Base-by-base conservation (phyloP, 2,113 vertebrate genomes). In the Amphiprion ocellaris region DNA sequence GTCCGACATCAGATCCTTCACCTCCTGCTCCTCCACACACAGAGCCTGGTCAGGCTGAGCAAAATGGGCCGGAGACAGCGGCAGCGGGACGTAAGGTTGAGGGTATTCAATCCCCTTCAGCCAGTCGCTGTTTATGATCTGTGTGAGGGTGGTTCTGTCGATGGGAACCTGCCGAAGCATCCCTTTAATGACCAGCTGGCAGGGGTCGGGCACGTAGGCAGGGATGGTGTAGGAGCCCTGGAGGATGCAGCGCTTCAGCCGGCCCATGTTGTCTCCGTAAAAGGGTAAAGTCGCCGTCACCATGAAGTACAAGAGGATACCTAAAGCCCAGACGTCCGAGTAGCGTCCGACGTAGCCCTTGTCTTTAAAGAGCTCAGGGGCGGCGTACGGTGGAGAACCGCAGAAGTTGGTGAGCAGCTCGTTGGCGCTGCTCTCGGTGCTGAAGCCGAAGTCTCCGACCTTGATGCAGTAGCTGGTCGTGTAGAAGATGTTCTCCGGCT, bases 401-500 rank as follows among this genome's bases (percentile, higher is more conserved):
- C 95, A 95, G 83, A 94, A 96, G 23, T 79, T 93, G 61, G 76
- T 92, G 64, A 96, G 94, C 12, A 87, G 85, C 11, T 94, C 92
- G 1, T 44, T 54, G 1, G 92, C 82, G 33, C 72, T 50, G 23
- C 77, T 90, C 49, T 91, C 74, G 0, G 81, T 89, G 82, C 95
- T 94, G 91, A 96, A 96, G 50, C 95, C 95, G 10, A 96, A 94
- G 77, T 96, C 95, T 0, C 94, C 95, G 0, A 96, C 92, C 78
- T 95, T 96, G 82, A 95, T 91, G 82, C 92, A 93, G 86, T 92
- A 90, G 78, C 78, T 91, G 65, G 93, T 94, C 73, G 94, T 95
- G 85, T 94, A 95, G 81, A 95, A 95, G 23, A 96, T 77, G 33
- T 96, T 96, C 69, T 96, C 95, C 0, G 95, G 91, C 64, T 96